Base-by-base conservation (phyloP, 2,797 vertebrate genomes). In the Falco novaeseelandiae region DNA sequence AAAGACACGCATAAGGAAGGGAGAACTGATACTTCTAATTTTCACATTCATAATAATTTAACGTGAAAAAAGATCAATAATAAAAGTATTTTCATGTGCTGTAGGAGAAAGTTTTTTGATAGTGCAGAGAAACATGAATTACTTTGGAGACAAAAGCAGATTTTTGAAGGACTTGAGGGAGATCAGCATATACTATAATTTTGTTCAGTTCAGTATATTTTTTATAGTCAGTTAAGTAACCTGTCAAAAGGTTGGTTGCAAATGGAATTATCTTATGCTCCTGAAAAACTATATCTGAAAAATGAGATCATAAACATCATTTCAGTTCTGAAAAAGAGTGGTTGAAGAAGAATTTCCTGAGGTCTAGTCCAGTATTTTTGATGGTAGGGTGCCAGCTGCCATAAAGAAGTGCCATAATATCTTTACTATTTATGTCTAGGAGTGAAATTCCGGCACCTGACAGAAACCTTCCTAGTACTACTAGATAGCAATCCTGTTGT, bases 111-210 rank as follows among this genome's bases (percentile, higher is more conserved):
- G 59, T 27, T 61, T 11, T 62, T 81, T 80, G 22, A 29, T 32
- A 58, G 62, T 57, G 12, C 16, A 76, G 36, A 76, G 26, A 63
- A 57, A 69, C 12, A 7, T 30, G 29, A 76, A 62, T 29, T 83
- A 23, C 13, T 76, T 70, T 54, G 8, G 16, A 73, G 30, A 66
- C 4, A 73, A 10, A 3, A 62, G 18, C 5, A 66, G 38, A 66
- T 61, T 58, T 83, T 51, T 76, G 8, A 81, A 54, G 12, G 58
- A 58, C 22, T 46, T 52, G 30, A 70, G 2, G 11, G 3, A 79
- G 1, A 67, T 32, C 0, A 3, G 42, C 0, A 0, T 34, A 44
- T 63, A 48, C 81, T 76, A 34, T 19, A 19, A 32, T 74, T 95
- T 66, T 70, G 2, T 54, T 92, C 6, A 5, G 4, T 26, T 70